Evolutionary conservation across 2,797 vertebrate genomes (phyloP).

Genomic region (Mormyrus hasselquistii): DNA sequence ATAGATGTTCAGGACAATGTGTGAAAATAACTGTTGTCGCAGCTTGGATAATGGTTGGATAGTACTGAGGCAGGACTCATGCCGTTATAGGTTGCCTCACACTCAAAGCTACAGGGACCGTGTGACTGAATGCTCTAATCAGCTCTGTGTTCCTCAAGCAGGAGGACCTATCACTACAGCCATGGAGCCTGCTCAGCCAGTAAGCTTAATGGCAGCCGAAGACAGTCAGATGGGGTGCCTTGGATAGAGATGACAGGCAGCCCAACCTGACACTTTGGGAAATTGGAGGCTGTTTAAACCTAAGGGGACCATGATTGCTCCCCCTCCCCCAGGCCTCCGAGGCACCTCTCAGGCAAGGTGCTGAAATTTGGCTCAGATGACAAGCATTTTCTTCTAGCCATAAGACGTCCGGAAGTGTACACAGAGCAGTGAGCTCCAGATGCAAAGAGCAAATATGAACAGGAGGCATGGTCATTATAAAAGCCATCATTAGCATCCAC

Average conservation of each 20-base stretch:
- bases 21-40: neutral
- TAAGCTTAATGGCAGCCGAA: neutral
- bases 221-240: neutral
- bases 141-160: neutral
- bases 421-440: neutral
- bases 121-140: neutral
- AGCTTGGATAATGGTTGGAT: neutral
- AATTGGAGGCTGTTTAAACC: neutral
- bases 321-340: neutral
- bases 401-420: neutral
- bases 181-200: neutral
- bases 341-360: neutral
- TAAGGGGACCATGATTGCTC: neutral
- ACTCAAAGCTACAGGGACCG: neutral
- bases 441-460: neutral
- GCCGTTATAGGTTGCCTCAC: neutral
- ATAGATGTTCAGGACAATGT: neutral
- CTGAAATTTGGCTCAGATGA: neutral
- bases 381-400: neutral
- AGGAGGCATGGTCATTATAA: neutral
- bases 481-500: neutral
- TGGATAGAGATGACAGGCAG: neutral
- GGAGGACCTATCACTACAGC: neutral
- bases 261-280: neutral
- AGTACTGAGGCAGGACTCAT: neutral